These are phyloP conservation scores for Meteorus sp. DNA, from an alignment of 1,140 invertebrate genomes.

Conservation along the genomic window DNA sequence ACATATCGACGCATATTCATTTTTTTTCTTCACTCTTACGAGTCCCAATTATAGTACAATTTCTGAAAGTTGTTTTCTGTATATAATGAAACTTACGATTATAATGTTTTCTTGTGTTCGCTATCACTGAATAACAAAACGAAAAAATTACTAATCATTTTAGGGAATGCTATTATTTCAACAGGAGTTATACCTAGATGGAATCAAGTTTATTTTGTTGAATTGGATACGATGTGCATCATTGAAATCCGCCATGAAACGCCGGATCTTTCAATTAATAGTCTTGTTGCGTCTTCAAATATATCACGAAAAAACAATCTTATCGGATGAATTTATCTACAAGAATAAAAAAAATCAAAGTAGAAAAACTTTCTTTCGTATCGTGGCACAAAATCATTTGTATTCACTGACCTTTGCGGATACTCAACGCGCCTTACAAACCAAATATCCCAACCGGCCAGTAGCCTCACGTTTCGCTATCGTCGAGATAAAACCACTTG, in stretches of 20 bases:
- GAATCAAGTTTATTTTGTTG: background rate
- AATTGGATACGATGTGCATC: background rate
- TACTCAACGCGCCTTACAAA: conserved; percentile 14
- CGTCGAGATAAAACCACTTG: background rate
- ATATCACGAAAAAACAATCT: conserved; percentile 19
- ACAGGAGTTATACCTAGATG: no score
- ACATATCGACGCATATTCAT: background rate
- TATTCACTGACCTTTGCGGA: conserved; percentile 17
- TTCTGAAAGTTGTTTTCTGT: no score
- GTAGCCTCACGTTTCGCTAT: conserved; percentile 14
- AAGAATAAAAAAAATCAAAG: no score
- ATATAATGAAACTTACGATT: background rate
- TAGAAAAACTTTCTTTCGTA: conserved; percentile 28
- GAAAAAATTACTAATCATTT: no score
- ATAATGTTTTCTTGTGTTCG: no score
- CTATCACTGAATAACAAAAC: no score
- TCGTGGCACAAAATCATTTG: conserved; percentile 19
- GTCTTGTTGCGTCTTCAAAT: conserved; percentile 10
- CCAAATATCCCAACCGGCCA: background rate
- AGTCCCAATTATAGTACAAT: background rate
- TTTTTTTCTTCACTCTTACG: background rate
- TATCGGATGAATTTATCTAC: conserved; percentile 19
- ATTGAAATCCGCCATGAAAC: no score
- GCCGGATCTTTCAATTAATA: background rate
- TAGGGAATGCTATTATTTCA: no score